These are phyloP conservation scores for Amiota mariae DNA, from an alignment of 2,888 invertebrate species.

Conservation along the genomic window DNA sequence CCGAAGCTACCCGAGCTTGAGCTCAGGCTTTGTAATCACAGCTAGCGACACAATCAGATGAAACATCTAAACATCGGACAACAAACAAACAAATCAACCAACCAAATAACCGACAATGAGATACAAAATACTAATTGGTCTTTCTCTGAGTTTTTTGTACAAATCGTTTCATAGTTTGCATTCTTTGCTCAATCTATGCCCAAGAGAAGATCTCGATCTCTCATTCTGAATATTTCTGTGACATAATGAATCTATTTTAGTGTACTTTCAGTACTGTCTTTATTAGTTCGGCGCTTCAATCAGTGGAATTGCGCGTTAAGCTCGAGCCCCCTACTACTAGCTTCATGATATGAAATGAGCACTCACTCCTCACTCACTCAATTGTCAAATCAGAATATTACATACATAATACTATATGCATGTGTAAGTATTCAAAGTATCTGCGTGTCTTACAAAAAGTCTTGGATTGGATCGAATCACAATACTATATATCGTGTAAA, in stretches of 20 bases:
- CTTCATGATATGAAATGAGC: background rate
- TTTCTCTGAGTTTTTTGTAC: background rate
- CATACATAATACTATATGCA: too few species aligned
- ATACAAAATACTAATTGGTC: conserved; percentile 7
- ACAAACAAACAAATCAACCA: conserved; percentile 36
- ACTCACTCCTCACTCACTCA: too few species aligned
- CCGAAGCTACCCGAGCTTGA: background rate
- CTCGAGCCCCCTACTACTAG: background rate
- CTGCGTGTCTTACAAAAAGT: conserved; percentile 44
- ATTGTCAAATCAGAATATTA: too few species aligned
- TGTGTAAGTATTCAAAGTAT: conserved; percentile 20
- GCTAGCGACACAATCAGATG: conserved; percentile 59
- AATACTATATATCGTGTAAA: conserved; percentile 6
- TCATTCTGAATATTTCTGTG: background rate
- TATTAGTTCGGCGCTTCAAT: conserved; percentile 32
- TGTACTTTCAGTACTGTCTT: conserved; percentile 12
- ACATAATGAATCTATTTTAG: conserved; percentile 25
- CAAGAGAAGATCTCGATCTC: background rate
- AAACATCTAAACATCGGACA: conserved; percentile 44
- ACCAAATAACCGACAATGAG: conserved; percentile 7
- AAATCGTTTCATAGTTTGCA: too few species aligned
- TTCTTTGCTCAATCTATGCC: background rate
- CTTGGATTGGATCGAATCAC: conserved; percentile 3
- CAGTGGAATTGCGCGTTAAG: conserved; percentile 14
- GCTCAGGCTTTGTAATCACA: conserved; percentile 53